Percentiles rank a stretch among this genome's conserved stretches.
Conservation (phyloP, 2,113 vertebrate genomes). For the Glareola pratincola region DNA sequence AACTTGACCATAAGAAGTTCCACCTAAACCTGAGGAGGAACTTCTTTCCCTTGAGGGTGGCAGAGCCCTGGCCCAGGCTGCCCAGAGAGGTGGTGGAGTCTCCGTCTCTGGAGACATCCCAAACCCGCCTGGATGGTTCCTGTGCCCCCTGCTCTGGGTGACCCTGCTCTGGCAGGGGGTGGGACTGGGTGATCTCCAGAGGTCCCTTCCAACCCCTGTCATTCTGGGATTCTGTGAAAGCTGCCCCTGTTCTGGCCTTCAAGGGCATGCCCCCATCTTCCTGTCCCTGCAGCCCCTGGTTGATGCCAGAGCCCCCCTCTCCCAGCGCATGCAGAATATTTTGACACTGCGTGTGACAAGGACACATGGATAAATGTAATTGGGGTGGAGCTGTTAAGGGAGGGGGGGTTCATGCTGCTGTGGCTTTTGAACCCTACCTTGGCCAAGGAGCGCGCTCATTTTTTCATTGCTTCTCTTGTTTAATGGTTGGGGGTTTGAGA, state of each 20-base stretch:
- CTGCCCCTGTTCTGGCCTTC: background rate
- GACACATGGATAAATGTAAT: background rate
- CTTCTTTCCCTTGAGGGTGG: too few relatives aligned
- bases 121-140: too few relatives aligned
- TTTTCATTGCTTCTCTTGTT: background rate
- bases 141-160: too few relatives aligned
- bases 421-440: background rate
- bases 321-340: background rate
- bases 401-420: background rate
- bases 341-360: accelerated
- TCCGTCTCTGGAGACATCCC: too few relatives aligned
- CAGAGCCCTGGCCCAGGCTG: too few relatives aligned
- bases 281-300: background rate
- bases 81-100: too few relatives aligned
- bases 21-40: too few relatives aligned
- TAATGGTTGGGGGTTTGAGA: accelerated
- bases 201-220: background rate
- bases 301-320: background rate
- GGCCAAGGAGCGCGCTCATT: background rate
- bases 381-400: background rate
- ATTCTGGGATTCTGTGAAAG: background rate
- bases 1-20: too few relatives aligned
- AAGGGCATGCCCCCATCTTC: background rate
- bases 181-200: too few relatives aligned
- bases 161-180: too few relatives aligned